Evolutionary conservation across 2,113 vertebrate genomes (phyloP), one percentile per base, ranked within the genome.

Genomic region (Xenopus borealis): DNA sequence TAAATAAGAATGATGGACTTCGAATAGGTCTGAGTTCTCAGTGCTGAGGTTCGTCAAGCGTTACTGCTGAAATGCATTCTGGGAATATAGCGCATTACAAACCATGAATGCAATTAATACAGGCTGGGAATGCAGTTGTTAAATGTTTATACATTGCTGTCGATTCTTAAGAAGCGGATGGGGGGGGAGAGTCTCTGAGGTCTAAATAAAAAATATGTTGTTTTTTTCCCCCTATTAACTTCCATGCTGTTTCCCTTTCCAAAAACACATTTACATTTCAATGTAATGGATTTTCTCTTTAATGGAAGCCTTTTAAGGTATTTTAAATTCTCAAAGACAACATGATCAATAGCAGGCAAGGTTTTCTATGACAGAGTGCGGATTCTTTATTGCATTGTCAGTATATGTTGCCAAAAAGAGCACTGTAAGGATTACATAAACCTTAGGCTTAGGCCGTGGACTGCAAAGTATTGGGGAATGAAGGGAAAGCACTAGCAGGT

Each of bases 321-420:
- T 61, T 61, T 61, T 27, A 61, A 61, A 27, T 23, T 61, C 19
- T 23, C 18, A 23, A 61, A 20, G 18, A 17, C 18, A 61, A 61
- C 6, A 23, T 61, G 58, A 61, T 61, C 58, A 61, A 61, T 61
- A 61, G 18, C 20, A 61, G 58, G 10, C 58, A 61, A 23, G 20
- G 20, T 23, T 61, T 61, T 61, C 6, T 23, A 61, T 12, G 55
- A 58, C 55, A 12, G 14, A 61, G 10, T 11, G 58, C 58, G 3
- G 18, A 11, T 23, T 23, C 19, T 23, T 61, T 61, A 55, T 20
- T 61, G 13, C 10, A 61, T 23, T 61, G 9, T 61, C 58, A 61
- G 27, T 61, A 61, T 61, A 61, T 61, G 58, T 23, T 61, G 58
- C 58, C 16, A 23, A 61, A 27, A 18, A 61, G 58, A 18, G 58